Conservation (phyloP, 2,797 vertebrate genomes). For the Oophaga sylvatica region DNA sequence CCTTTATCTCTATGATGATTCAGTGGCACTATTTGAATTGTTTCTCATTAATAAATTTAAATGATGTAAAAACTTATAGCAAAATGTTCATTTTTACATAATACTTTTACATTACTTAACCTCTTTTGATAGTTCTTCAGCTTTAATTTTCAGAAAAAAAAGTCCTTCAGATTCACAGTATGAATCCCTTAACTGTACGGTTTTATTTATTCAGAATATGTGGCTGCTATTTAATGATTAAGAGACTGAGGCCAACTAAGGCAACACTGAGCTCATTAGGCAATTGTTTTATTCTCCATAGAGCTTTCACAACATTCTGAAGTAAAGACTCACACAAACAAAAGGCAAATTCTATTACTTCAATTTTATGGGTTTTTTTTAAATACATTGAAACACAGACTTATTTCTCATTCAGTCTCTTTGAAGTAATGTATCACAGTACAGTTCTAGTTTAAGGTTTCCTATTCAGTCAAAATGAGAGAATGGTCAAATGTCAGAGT, state of each 20-base stretch:
- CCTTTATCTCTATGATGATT: no score
- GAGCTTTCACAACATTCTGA: background rate
- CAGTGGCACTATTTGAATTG: no score
- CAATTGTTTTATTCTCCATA: background rate
- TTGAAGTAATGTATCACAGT: background rate
- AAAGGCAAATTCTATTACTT: background rate
- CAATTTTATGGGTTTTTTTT: background rate
- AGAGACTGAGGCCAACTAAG: constrained; percentile 9
- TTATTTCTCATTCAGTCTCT: background rate
- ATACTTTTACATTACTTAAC: background rate
- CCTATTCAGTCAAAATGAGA: background rate
- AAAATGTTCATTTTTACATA: background rate
- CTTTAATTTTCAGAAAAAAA: background rate
- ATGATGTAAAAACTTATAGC: background rate
- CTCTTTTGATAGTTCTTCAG: background rate
- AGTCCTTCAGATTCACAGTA: background rate
- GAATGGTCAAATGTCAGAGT: background rate
- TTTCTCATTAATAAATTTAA: background rate
- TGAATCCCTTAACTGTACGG: background rate
- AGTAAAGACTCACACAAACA: background rate
- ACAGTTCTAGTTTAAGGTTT: background rate
- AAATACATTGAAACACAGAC: background rate
- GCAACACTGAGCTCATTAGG: background rate
- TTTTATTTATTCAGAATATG: background rate
- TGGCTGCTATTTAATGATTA: constrained; percentile 18